phyloP scores from a whole-genome alignment of 2,797 vertebrate genomes.

The Sorex maritimensis region DNA sequence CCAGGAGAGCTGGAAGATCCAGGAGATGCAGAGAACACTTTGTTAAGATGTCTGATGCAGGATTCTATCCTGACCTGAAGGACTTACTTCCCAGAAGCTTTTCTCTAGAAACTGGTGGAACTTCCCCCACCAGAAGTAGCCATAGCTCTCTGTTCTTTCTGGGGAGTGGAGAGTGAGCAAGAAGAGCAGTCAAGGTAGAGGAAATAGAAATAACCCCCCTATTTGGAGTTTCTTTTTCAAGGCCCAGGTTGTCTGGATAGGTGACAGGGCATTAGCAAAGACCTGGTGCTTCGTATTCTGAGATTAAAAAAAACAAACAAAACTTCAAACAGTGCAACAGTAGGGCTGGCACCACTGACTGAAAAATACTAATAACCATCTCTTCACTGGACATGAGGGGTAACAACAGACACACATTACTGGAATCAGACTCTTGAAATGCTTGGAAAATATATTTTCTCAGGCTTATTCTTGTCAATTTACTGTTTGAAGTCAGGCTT shows the following conservation, averaged over 20 bases:
- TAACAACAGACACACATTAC: background rate
- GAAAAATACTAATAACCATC: background rate
- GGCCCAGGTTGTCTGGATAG: slow-evolving; percentile 38
- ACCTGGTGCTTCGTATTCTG: background rate
- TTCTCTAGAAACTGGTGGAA: slow-evolving; percentile 13
- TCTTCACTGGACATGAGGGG: background rate
- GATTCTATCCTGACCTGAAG: slow-evolving; percentile 28
- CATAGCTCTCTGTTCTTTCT: background rate
- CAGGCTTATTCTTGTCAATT: background rate
- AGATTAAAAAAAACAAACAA: background rate
- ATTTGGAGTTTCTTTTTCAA: slow-evolving; percentile 39
- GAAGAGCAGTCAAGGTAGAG: slow-evolving; percentile 18
- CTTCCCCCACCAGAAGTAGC: slow-evolving; percentile 29
- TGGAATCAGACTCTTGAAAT: slow-evolving; percentile 32
- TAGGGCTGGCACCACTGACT: background rate
- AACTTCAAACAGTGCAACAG: slow-evolving; percentile 30
- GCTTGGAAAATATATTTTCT: background rate
- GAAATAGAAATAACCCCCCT: background rate
- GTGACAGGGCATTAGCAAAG: background rate
- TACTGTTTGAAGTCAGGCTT: slow-evolving; percentile 34
- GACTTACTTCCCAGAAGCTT: slow-evolving; percentile 14
- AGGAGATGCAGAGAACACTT: slow-evolving; percentile 63
- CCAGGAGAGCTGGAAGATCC: slow-evolving; percentile 15
- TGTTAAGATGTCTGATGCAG: slow-evolving; percentile 58
- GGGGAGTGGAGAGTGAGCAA: background rate